A percentile compares a stretch with the other conserved stretches of the same genome.
These are phyloP conservation scores for Campoplex capitator DNA, from an alignment of 2,888 invertebrate genomes.

Conservation along the genomic window DNA sequence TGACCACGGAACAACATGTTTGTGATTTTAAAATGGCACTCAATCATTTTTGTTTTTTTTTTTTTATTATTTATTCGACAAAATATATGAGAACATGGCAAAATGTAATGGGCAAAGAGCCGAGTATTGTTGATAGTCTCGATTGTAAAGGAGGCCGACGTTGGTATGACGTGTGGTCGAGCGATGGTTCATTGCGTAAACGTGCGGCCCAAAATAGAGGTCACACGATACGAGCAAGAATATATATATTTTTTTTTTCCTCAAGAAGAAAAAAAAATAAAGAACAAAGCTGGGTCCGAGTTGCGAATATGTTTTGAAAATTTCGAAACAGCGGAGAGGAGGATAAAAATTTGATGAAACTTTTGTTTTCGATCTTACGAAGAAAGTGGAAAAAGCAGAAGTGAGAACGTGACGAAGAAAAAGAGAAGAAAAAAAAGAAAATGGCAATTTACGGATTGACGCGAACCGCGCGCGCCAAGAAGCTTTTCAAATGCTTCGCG, in stretches of 20 bases:
- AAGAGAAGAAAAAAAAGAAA: too few relatives aligned
- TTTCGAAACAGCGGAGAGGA: background rate
- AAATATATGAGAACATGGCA: background rate
- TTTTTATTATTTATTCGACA: background rate
- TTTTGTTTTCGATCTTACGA: background rate
- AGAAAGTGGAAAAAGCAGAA: background rate
- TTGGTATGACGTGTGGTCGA: background rate
- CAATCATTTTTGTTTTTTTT: background rate
- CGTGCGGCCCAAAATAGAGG: constrained; percentile 9
- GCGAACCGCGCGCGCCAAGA: constrained; percentile 28
- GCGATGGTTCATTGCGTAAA: constrained; percentile 11
- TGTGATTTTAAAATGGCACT: background rate
- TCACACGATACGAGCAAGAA: background rate
- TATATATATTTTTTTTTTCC: background rate
- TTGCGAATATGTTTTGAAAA: background rate
- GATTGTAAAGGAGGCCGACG: constrained; percentile 1
- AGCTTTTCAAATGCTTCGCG: constrained; percentile 65
- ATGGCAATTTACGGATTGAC: constrained; percentile 46
- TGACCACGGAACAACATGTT: background rate
- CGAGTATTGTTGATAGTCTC: constrained; percentile 8
- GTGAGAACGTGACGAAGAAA: background rate
- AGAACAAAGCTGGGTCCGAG: background rate
- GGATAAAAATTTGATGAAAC: background rate
- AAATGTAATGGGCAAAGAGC: background rate
- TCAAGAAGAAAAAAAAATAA: background rate